Evolutionary conservation across 23 tunicate genomes (phyloP).

Genomic region (Diplosoma virens): DNA sequence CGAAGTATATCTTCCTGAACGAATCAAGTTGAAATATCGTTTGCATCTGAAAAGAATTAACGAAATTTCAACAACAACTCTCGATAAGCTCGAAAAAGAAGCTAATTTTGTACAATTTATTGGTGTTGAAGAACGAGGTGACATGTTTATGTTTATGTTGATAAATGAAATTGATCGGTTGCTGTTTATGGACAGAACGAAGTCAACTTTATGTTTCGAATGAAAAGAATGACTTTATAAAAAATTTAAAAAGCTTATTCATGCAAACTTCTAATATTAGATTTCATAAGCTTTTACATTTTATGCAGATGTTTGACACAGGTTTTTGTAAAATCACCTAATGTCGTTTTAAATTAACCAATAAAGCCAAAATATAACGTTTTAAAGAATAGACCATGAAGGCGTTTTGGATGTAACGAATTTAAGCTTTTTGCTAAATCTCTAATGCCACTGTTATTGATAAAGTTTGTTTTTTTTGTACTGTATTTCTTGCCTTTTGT

Average conservation of each 20-base stretch:
- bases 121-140: not conserved
- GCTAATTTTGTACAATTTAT: not conserved
- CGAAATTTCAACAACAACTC: not conserved
- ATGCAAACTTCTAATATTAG: too few relatives aligned
- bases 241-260: not conserved
- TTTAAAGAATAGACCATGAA: too few relatives aligned
- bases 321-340: too few relatives aligned
- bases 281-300: too few relatives aligned
- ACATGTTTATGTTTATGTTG: not conserved
- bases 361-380: too few relatives aligned
- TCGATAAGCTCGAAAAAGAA: not conserved
- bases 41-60: not conserved
- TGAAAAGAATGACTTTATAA: not conserved
- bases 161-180: not conserved
- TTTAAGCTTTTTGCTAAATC: not conserved
- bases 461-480: too few relatives aligned
- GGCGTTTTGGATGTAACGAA: not conserved
- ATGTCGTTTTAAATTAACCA: too few relatives aligned
- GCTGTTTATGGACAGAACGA: not conserved
- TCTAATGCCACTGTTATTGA: not conserved
- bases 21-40: not conserved
- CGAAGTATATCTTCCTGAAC: not conserved
- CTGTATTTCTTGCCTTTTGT: too few relatives aligned
- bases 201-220: too few relatives aligned
- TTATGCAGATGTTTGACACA: too few relatives aligned